Evolutionary conservation across 2,888 invertebrate genomes (phyloP), one percentile per base, ranked within the genome.

Genomic region (Iphiclides podalirius): DNA sequence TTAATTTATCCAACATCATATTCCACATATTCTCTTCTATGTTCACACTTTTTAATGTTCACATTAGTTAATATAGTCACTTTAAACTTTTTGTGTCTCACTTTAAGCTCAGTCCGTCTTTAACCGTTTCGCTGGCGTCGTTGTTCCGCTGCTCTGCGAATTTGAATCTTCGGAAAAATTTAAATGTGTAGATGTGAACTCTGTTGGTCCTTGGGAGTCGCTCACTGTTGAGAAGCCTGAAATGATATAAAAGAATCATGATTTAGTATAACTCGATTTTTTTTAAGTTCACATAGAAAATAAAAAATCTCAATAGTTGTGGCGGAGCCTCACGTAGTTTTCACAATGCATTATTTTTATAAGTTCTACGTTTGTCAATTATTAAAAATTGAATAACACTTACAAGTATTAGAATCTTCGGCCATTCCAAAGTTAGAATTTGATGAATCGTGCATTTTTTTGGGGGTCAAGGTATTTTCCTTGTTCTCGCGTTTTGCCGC

Each of bases 331-430:
- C n/a, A n/a, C n/a, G n/a, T n/a, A n/a, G n/a, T n/a, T n/a, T n/a
- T n/a, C n/a, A n/a, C n/a, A n/a, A n/a, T n/a, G n/a, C 20, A 20
- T 20, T 20, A 4, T 20, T 20, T 20, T 20, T 20, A n/a, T 20
- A 3, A 3, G 6, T 20, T 20, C 20, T 4, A 20, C 20, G 20
- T 4, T 20, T 20, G 20, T 20, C 6, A 20, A 3, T 20, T 4
- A 20, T 33, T 17, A 43, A 45, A 44, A 42, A 6, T 42, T 23
- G 13, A 23, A 38, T 12, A 12, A 42, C 54, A 81, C 92, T 91
- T 90, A 96, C 96, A 96, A 55, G 96, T 97, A 78, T 96, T 96
- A 8, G 96, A 97, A 74, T 96, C 96, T 78, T 97, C 96, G 8
- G 95, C 94, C 71, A 96, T 90, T 46, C 95, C 95, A 66, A 95